Base-by-base conservation (phyloP, 1,140 invertebrate genomes). In the Apis dorsata region DNA sequence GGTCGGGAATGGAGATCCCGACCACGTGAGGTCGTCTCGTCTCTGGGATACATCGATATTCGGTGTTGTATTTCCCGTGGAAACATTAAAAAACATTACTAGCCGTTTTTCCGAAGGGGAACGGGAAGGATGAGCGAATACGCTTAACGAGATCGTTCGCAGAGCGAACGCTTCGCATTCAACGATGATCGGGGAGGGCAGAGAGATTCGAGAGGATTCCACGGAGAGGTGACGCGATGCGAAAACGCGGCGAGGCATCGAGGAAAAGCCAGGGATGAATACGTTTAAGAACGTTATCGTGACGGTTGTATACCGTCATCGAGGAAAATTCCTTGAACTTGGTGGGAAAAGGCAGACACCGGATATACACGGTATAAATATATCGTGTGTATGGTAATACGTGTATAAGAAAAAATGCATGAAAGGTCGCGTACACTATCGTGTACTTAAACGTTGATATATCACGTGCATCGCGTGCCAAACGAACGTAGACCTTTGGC, bases 201-300 rank as follows among this genome's bases (percentile, higher is more conserved):
- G 49, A 17, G 17, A 28, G 62, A 44, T 44, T 28, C 81, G 59
- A 65, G 73, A 77, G 68, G 57, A 68, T 83, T 73, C 13, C 77
- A 62, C 13, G 15, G 12, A 28, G 63, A 44, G 28, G 49, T 79
- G 59, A 70, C 83, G 84, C 74, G 60, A 55, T 57, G 68, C 51
- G 71, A 71, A 44, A 44, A 4, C 34, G 17, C 59, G 72, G 24
- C 24, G 24, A 24, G 24, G 24, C 24, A 24, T 24, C 34, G 44
- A 68, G 60, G 68, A 69, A 79, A 82, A 82, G 44, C 71, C 73
- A 75, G 59, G 76, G 62, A 89, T 87, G 88, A 89, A 90, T 90
- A 86, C 88, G 79, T 90, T 83, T 86, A 77, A 59, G 63, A 69
- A 70, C 81, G 72, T 86, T 87, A 85, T 88, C 80, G 73, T 34